Percentiles rank a stretch among this genome's conserved stretches.
phyloP scores from a whole-genome alignment of 1,140 invertebrate species.

The Bombus haemorrhoidalis region DNA sequence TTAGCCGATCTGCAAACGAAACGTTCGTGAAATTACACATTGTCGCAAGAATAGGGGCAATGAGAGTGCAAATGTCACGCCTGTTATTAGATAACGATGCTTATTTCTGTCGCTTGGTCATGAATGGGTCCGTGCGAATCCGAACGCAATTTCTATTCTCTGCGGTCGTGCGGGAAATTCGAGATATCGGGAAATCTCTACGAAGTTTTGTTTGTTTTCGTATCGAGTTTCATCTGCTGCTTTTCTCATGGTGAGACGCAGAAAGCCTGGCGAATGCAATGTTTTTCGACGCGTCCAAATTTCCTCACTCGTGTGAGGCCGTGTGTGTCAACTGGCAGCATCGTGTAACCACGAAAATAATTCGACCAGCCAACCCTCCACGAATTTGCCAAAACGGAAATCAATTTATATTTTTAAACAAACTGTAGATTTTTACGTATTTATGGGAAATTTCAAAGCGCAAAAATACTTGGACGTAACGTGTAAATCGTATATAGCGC shows the following conservation, averaged over 20 bases:
- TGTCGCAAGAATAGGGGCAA: no score
- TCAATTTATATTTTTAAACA: no score
- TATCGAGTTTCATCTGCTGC: background rate
- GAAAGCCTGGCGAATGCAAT: background rate
- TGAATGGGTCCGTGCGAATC: background rate
- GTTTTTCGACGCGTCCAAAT: constrained; percentile 9
- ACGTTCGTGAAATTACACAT: no score
- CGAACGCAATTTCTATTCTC: background rate
- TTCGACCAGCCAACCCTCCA: background rate
- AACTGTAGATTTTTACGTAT: no score
- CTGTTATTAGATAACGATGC: no score
- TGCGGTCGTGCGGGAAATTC: background rate
- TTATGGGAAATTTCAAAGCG: no score
- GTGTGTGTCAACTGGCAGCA: constrained; percentile 13
- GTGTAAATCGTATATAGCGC: no score
- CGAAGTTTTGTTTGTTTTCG: background rate
- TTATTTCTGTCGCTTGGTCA: background rate
- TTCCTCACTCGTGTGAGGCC: background rate
- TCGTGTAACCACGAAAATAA: constrained; percentile 35
- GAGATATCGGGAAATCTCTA: background rate
- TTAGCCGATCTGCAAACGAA: no score
- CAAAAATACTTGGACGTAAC: no score
- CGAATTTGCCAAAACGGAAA: no score
- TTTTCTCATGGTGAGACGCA: background rate
- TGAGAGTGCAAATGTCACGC: no score